Percentiles rank a stretch among this genome's conserved stretches.
Evolutionary conservation across 2,888 invertebrate species (phyloP).

Genomic region (Ferrisia virgata): DNA sequence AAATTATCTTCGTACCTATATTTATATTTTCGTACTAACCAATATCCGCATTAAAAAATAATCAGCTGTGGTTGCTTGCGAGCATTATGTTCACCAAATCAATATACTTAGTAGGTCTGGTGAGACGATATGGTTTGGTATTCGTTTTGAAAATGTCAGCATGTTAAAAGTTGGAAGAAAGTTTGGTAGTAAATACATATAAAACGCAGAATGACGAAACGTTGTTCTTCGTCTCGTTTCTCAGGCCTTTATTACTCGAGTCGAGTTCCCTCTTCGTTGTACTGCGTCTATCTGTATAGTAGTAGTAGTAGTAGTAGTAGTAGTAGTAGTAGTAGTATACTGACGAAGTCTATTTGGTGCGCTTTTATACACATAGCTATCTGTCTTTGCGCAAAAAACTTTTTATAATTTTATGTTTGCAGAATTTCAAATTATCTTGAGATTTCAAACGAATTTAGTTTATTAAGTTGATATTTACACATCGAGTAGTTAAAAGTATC

Average conservation of each 20-base stretch:
- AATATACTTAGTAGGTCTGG: neutral
- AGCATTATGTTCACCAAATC: neutral
- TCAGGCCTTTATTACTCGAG: constrained; percentile 15
- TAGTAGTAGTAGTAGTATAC: too few relatives aligned
- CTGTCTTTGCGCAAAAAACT: neutral
- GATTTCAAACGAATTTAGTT: constrained; percentile 4
- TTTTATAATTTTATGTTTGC: constrained; percentile 1
- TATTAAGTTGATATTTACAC: constrained; percentile 9
- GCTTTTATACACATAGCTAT: neutral
- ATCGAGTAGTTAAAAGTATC: neutral
- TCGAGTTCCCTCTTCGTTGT: neutral
- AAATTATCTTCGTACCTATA: too few relatives aligned
- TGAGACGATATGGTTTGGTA: neutral
- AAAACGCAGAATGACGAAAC: constrained; percentile 19
- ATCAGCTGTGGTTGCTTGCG: too few relatives aligned
- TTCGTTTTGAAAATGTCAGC: constrained; percentile 13
- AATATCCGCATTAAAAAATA: neutral
- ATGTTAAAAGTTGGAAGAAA: neutral
- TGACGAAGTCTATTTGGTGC: neutral
- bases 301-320: too few relatives aligned
- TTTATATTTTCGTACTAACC: too few relatives aligned
- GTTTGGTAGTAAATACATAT: neutral
- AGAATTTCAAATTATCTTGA: neutral
- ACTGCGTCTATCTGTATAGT: too few relatives aligned
- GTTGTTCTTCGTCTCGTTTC: constrained; percentile 5